Conservation (phyloP, 1,140 invertebrate species). For the Zaprionus camerounensis region DNA sequence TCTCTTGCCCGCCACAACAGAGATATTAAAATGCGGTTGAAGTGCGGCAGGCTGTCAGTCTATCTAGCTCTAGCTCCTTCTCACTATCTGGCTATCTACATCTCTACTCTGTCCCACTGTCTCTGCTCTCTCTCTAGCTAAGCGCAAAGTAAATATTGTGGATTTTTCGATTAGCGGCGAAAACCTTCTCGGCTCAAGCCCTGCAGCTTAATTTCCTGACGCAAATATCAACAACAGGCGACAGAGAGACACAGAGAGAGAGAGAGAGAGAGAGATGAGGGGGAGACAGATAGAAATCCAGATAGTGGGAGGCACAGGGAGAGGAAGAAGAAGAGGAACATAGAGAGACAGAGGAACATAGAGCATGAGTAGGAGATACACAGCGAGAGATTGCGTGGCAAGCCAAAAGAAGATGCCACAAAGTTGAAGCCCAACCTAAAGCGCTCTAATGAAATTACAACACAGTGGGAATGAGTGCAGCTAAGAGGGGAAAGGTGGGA, state of each 20-base stretch:
- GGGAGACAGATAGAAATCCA: not conserved
- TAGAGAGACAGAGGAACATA: not conserved
- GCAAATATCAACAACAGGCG: constrained; percentile 73
- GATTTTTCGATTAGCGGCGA: constrained; percentile 48
- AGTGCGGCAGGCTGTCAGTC: not conserved
- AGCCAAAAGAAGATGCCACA: constrained; percentile 40
- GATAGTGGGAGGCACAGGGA: not conserved
- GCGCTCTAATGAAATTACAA: constrained; percentile 75
- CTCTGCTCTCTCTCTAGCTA: not conserved
- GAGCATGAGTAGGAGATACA: not conserved
- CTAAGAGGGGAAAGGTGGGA: not conserved
- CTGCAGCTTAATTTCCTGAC: constrained; percentile 73
- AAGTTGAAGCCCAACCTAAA: constrained; percentile 50
- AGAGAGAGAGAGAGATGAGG: not conserved
- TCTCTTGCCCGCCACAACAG: not conserved
- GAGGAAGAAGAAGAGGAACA: not conserved
- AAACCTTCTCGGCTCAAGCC: constrained; percentile 38
- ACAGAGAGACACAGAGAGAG: not conserved
- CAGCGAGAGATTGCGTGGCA: not conserved
- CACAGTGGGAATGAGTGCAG: not conserved
- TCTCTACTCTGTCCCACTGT: not conserved
- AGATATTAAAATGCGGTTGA: constrained; percentile 5
- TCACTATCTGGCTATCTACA: not conserved
- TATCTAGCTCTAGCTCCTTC: not conserved
- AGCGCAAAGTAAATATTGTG: constrained; percentile 37